phyloP scores from a whole-genome alignment of 2,797 vertebrate species.

The Bovichtus variegatus region DNA sequence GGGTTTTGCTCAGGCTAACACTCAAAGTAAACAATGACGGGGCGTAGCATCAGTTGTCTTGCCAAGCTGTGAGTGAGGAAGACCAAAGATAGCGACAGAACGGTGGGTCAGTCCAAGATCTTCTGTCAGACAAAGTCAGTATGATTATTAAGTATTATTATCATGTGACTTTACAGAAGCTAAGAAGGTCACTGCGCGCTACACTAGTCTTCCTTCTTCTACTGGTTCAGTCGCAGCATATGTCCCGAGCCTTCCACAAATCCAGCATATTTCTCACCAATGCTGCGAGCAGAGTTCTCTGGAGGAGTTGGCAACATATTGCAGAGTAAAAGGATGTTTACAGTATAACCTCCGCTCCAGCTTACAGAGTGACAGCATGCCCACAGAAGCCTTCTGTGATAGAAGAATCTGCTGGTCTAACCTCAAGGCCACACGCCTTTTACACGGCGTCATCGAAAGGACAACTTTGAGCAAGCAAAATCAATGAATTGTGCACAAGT shows the following conservation, averaged over 20 bases:
- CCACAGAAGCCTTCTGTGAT: conserved; percentile 21
- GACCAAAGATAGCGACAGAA: conserved; percentile 2
- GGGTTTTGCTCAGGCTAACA: conserved; percentile 10
- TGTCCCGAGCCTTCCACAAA: conserved; percentile 12
- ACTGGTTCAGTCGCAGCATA: conserved; percentile 25
- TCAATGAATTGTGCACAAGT: conserved; percentile 7
- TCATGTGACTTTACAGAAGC: conserved; percentile 29
- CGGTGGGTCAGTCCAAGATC: not conserved
- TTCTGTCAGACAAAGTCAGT: not conserved
- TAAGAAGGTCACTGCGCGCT: conserved; percentile 6
- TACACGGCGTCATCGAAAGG: conserved; percentile 17
- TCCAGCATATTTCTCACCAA: conserved; percentile 33
- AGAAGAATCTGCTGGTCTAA: conserved; percentile 15
- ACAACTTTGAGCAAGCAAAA: not conserved
- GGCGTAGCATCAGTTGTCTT: conserved; percentile 38
- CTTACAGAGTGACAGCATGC: conserved; percentile 26
- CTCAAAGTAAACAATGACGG: conserved; percentile 52
- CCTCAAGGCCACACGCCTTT: conserved; percentile 8
- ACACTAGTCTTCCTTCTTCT: conserved; percentile 28
- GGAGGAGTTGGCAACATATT: conserved; percentile 16
- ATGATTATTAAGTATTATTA: conserved; percentile 13
- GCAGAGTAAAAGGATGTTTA: conserved; percentile 47
- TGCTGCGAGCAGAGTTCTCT: conserved; percentile 16
- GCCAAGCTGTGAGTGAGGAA: conserved; percentile 32
- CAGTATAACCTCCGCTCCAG: not conserved